Percentiles rank a stretch among this genome's conserved stretches.
phyloP scores from a whole-genome alignment of 2,888 invertebrate species.

The Pseudeuparius sepicola region DNA sequence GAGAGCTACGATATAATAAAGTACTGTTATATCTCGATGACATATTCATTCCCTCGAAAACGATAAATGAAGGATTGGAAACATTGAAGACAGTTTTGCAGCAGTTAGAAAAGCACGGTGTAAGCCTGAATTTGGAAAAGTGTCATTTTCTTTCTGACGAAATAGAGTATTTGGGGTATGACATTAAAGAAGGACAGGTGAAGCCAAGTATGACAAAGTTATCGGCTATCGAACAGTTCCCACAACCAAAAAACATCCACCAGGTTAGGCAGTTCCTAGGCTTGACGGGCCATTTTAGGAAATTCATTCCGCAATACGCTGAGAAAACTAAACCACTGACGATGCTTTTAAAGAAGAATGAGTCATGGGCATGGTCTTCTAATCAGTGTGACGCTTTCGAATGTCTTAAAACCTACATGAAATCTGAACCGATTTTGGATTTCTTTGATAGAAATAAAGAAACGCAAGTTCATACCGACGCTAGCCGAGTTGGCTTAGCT shows the following conservation, averaged over 20 bases:
- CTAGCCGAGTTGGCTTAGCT: conserved; percentile 9
- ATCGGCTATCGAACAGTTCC: background rate
- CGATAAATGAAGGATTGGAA: background rate
- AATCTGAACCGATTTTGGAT: conserved; percentile 5
- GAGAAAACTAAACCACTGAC: conserved; percentile 14
- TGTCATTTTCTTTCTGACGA: background rate
- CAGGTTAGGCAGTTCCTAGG: conserved; percentile 13
- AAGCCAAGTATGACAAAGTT: background rate
- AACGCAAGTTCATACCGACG: conserved; percentile 6
- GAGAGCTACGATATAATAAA: background rate
- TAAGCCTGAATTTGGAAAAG: background rate
- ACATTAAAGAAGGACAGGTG: too few species aligned
- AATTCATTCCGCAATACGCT: conserved; percentile 9
- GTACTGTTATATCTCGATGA: conserved; percentile 1
- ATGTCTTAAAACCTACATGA: background rate
- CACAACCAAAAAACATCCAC: too few species aligned
- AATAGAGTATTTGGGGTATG: background rate
- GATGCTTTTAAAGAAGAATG: conserved; percentile 5
- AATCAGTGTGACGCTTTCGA: conserved; percentile 4
- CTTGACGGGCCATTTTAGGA: conserved; percentile 8
- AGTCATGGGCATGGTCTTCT: conserved; percentile 1
- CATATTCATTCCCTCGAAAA: background rate
- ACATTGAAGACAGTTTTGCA: background rate
- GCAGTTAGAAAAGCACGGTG: background rate
- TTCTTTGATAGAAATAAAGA: conserved; percentile 7